Evolutionary conservation across 2,888 invertebrate genomes (phyloP).

Genomic region (Lasioglossum leucozonium): DNA sequence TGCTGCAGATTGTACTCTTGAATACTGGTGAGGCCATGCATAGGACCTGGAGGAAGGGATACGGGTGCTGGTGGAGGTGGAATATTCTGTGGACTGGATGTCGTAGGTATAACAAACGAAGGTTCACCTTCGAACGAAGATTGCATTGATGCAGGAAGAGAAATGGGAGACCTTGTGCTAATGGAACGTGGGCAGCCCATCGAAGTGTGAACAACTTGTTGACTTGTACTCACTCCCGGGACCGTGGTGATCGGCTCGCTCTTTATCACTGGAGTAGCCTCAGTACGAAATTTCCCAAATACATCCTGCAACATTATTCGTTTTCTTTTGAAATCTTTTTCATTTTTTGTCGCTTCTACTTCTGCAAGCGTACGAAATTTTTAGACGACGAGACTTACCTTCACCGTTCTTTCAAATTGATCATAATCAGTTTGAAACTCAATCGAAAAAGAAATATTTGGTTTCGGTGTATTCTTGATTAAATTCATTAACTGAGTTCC

Average conservation of each 20-base stretch:
- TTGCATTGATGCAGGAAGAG: slow-evolving; percentile 89
- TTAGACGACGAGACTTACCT: slow-evolving; percentile 74
- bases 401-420: slow-evolving; percentile 90
- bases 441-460: slow-evolving; percentile 91
- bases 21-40: slow-evolving; percentile 89
- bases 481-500: slow-evolving; percentile 91
- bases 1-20: slow-evolving; percentile 95
- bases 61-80: slow-evolving; percentile 82
- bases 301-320: slow-evolving; percentile 85
- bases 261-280: slow-evolving; percentile 84
- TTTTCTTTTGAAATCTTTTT: not conserved
- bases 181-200: slow-evolving; percentile 87
- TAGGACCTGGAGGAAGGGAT: slow-evolving; percentile 80
- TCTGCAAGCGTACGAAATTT: not conserved
- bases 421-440: slow-evolving; percentile 93
- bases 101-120: slow-evolving; percentile 84
- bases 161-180: slow-evolving; percentile 89
- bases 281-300: slow-evolving; percentile 91
- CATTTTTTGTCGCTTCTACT: not conserved
- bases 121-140: slow-evolving; percentile 92
- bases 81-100: slow-evolving; percentile 82
- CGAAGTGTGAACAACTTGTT: slow-evolving; percentile 85
- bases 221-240: slow-evolving; percentile 83
- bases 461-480: slow-evolving; percentile 92
- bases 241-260: slow-evolving; percentile 85